These are phyloP conservation scores for Forbesichthys papilliferus DNA, from an alignment of 2,113 vertebrate species.

Conservation along the genomic window DNA sequence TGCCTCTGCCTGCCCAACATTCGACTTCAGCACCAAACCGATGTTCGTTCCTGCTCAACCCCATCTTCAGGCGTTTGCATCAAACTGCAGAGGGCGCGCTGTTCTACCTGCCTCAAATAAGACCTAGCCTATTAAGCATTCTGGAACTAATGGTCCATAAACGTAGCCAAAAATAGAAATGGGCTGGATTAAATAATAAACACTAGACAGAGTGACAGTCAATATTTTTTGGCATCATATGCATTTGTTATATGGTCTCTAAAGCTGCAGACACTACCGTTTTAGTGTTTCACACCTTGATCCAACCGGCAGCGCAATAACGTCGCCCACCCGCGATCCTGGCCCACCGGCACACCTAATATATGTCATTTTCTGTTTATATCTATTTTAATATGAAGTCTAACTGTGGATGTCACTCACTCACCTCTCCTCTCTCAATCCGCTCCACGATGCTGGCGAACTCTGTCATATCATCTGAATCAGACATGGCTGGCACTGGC, in stretches of 20 bases:
- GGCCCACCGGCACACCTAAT: slow-evolving; percentile 34
- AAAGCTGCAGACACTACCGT: slow-evolving; percentile 1
- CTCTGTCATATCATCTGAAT: slow-evolving; percentile 74
- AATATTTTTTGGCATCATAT: background rate
- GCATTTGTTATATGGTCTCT: background rate
- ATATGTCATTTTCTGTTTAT: slow-evolving; percentile 37
- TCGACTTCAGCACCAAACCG: too few species aligned
- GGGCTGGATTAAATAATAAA: background rate
- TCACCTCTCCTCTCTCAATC: slow-evolving; percentile 85
- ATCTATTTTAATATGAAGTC: slow-evolving; percentile 31
- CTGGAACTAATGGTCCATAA: too few species aligned
- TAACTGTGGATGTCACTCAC: slow-evolving; percentile 35
- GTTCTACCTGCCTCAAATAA: too few species aligned
- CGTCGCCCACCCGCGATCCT: background rate
- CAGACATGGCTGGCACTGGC: slow-evolving; percentile 75
- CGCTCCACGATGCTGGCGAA: slow-evolving; percentile 88
- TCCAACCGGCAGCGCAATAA: background rate
- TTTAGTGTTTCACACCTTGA: background rate
- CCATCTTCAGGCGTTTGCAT: too few species aligned
- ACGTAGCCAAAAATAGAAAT: too few species aligned
- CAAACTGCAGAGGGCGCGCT: too few species aligned
- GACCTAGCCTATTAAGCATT: too few species aligned
- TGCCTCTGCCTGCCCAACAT: too few species aligned
- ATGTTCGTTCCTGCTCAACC: too few species aligned
- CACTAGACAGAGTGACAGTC: background rate